phyloP scores from a whole-genome alignment of 2,113 vertebrate genomes.

The Periophthalmus modestus region DNA sequence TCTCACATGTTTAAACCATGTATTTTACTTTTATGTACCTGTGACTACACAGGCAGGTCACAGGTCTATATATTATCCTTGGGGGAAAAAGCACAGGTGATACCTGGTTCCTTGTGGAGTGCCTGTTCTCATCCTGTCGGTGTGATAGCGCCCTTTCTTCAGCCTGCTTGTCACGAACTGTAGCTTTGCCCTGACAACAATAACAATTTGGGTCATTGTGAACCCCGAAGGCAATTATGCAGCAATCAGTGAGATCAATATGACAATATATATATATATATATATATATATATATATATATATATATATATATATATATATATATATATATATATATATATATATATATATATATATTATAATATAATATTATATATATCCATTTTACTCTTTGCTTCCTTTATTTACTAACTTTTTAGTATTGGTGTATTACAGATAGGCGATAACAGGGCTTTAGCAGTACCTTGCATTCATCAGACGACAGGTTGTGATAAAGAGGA shows the following conservation, averaged over 20 bases:
- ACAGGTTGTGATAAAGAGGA: conserved; percentile 96
- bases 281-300: too few species aligned
- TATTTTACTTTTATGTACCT: background rate
- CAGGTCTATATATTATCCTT: background rate
- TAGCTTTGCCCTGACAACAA: conserved; percentile 86
- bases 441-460: background rate
- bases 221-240: conserved; percentile 22
- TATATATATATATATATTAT: too few species aligned
- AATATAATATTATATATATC: too few species aligned
- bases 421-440: background rate
- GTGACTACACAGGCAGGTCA: background rate
- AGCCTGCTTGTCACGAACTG: conserved; percentile 91
- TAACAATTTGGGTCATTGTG: conserved; percentile 33
- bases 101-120: conserved; percentile 94
- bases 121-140: conserved; percentile 95
- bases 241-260: conserved; percentile 24
- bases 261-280: too few species aligned
- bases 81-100: background rate
- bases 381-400: conserved; percentile 18
- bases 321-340: too few species aligned
- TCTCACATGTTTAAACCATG: background rate
- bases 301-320: too few species aligned
- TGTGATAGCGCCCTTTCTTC: conserved; percentile 90
- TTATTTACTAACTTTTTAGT: background rate
- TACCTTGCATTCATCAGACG: conserved; percentile 98